Evolutionary conservation across 2,888 invertebrate species (phyloP), one percentile per base, ranked within the genome.

Genomic region (Dryococelus australis): DNA sequence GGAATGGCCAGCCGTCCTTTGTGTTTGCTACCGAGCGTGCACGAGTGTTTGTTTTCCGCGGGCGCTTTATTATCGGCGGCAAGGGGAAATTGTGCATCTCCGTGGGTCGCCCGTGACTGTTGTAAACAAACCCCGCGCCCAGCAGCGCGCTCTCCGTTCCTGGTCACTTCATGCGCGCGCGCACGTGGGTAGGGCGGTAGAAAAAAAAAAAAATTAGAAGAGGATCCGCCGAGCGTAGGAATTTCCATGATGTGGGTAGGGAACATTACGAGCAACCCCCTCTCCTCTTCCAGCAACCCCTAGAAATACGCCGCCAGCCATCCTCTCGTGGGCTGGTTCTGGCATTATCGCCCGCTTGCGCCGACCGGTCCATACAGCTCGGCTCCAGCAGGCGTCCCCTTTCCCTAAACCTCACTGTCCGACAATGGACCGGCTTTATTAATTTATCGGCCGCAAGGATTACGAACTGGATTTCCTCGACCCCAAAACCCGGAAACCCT

Each of bases 361-460:
- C 8, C 47, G 47, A 47, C 47, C 47, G 47, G 10, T 8, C 47
- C 10, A 8, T 47, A 13, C 16, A 3, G 47, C 47, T 8, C 47
- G 10, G 47, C 47, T 47, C 12, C 47, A 47, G 47, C 47, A 3
- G 2, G 10, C 4, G 8, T 47, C 65, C 65, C 65, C n/a, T n/a
- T 9, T 65, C n/a, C 65, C 65, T 65, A 65, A n/a, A 65, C 65
- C 65, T 16, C 20, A n/a, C 65, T n/a, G 65, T 65, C 65, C 65
- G 65, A 65, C 65, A 65, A 65, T 65, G 65, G 6, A 65, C 65
- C 65, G 65, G 65, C 20, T n/a, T n/a, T 65, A 65, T 65, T 65
- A 65, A 65, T 65, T 65, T 65, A 65, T 65, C 65, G 65, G 65
- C 65, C 65, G 65, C 65, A 65, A 65, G 65, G 65, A 65, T 65